Percentiles rank a stretch among this genome's conserved stretches.
Conservation (phyloP, 2,888 invertebrate species). For the Idaea straminata region DNA sequence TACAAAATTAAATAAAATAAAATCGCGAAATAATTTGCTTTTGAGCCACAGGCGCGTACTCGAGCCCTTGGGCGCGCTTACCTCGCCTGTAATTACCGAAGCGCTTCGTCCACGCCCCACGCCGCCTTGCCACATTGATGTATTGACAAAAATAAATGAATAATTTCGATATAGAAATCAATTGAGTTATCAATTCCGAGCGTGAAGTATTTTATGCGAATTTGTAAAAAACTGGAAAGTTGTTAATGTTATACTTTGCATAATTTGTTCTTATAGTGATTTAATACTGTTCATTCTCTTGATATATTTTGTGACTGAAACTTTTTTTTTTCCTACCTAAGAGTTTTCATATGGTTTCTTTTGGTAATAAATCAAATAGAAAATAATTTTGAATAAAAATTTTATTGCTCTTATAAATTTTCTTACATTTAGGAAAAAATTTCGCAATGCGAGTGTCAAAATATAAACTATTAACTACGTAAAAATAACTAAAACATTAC, state of each 20-base stretch:
- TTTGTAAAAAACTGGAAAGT: background rate
- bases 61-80: background rate
- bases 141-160: conserved; percentile 61
- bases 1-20: background rate
- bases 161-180: conserved; percentile 38
- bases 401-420: conserved; percentile 77
- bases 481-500: conserved; percentile 4
- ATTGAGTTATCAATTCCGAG: conserved; percentile 30
- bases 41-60: background rate
- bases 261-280: conserved; percentile 5
- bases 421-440: conserved; percentile 75
- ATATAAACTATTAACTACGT: conserved; percentile 49
- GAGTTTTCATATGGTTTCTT: too few species aligned
- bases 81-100: background rate
- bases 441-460: conserved; percentile 70
- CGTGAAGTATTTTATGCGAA: background rate
- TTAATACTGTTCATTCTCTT: too few species aligned
- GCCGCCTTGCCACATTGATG: conserved; percentile 37
- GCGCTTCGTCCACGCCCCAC: background rate
- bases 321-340: too few species aligned
- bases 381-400: conserved; percentile 62
- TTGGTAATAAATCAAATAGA: conserved; percentile 31
- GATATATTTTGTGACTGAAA: too few species aligned
- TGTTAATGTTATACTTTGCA: background rate
- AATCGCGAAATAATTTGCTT: background rate